These are phyloP conservation scores for Neoitamus cyanurus DNA, from an alignment of 2,888 invertebrate genomes.

Conservation along the genomic window DNA sequence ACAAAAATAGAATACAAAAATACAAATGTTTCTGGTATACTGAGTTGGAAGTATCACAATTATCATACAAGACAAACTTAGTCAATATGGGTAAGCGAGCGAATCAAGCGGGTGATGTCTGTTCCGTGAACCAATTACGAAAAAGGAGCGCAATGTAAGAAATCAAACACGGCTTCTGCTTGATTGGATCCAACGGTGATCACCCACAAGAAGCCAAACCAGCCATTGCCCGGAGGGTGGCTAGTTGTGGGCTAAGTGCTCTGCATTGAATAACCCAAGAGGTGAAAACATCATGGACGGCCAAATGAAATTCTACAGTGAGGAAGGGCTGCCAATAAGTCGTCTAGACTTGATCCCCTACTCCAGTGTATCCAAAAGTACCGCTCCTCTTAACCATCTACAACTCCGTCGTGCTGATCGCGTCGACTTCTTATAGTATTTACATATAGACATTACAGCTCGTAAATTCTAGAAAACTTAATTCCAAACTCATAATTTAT, in stretches of 20 bases:
- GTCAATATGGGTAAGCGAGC: background rate
- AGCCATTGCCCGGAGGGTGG: background rate
- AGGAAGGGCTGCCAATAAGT: background rate
- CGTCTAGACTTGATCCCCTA: too few relatives aligned
- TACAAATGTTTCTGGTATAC: slow-evolving; percentile 30
- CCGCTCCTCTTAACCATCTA: background rate
- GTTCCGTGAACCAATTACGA: background rate
- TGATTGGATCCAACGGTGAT: background rate
- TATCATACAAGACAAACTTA: slow-evolving; percentile 21
- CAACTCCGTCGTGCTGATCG: background rate
- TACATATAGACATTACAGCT: background rate
- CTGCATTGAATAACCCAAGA: background rate
- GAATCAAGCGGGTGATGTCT: background rate
- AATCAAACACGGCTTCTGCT: background rate
- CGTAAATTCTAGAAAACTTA: slow-evolving; percentile 15
- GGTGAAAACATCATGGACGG: background rate
- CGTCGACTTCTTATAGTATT: background rate
- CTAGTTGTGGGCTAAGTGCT: background rate
- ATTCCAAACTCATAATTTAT: slow-evolving; percentile 17
- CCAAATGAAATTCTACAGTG: background rate
- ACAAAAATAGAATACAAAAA: slow-evolving; percentile 21
- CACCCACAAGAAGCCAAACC: background rate
- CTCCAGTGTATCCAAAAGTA: background rate
- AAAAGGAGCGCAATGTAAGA: background rate
- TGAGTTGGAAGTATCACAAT: slow-evolving; percentile 35